Percentiles rank a stretch among this genome's conserved stretches.
Conservation (phyloP, 2,797 vertebrate species). For the Sebastolobus alascanus region DNA sequence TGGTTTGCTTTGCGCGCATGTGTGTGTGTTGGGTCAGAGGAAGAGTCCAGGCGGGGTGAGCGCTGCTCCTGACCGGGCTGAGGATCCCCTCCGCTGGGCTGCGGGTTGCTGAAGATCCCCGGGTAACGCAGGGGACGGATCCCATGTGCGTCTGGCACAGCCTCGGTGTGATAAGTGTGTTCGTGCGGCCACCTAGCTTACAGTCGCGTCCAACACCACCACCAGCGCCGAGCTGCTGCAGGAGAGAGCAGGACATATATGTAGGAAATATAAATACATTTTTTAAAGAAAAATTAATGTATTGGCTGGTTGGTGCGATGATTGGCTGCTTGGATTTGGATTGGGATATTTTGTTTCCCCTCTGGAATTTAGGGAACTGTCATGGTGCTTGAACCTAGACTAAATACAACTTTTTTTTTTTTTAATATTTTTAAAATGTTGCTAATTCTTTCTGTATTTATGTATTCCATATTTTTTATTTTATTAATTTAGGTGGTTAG, state of each 20-base stretch:
- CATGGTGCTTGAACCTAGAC: background rate
- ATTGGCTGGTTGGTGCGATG: constrained; percentile 43
- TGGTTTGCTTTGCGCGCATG: background rate
- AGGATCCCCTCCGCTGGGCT: constrained; percentile 65
- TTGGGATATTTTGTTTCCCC: background rate
- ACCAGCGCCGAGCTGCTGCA: constrained; percentile 24
- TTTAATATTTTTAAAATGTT: background rate
- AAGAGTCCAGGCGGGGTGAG: constrained; percentile 37
- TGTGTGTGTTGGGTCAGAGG: constrained; percentile 23
- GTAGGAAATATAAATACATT: constrained; percentile 18
- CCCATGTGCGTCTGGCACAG: constrained; percentile 74
- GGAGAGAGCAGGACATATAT: constrained; percentile 6
- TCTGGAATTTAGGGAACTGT: background rate
- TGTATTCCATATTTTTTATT: background rate
- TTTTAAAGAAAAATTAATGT: constrained; percentile 48
- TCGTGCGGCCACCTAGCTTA: constrained; percentile 81
- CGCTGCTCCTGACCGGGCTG: constrained; percentile 51
- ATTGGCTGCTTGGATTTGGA: constrained; percentile 54
- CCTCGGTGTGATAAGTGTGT: constrained; percentile 63
- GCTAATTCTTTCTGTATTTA: background rate
- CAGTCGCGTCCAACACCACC: constrained; percentile 58
- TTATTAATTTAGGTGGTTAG: background rate
- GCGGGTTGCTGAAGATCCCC: constrained; percentile 59
- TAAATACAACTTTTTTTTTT: constrained; percentile 29
- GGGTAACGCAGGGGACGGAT: constrained; percentile 49